These are phyloP conservation scores for Aptenodytes patagonicus DNA, from an alignment of 2,113 vertebrate genomes.

Conservation along the genomic window DNA sequence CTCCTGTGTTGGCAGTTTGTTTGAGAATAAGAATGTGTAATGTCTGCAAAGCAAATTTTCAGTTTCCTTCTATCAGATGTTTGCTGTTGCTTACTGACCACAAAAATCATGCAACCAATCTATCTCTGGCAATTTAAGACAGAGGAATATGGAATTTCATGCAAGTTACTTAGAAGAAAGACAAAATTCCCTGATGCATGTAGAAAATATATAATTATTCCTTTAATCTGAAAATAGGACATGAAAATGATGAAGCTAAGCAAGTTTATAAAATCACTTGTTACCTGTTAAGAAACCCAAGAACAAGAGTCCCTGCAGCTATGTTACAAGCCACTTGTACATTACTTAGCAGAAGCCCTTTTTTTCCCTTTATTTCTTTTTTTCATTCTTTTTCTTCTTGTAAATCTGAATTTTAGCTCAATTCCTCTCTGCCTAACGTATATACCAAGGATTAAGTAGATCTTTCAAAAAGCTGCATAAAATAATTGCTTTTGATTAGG, in stretches of 20 bases:
- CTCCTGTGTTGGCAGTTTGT: not conserved
- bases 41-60: not conserved
- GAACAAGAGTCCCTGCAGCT: not conserved
- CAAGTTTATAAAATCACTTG: not conserved
- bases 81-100: not conserved
- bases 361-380: not conserved
- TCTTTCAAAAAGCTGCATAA: not conserved
- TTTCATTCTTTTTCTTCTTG: not conserved
- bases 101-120: not conserved
- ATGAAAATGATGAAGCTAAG: not conserved
- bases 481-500: slow-evolving; percentile 24
- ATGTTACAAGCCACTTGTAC: not conserved
- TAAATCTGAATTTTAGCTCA: not conserved
- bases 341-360: not conserved
- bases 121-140: not conserved
- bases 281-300: not conserved
- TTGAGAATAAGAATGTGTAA: not conserved
- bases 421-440: not conserved
- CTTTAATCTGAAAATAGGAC: not conserved
- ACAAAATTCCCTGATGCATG: not conserved
- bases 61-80: not conserved
- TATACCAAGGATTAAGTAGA: not conserved
- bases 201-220: not conserved
- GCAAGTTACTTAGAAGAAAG: not conserved
- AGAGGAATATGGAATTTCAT: not conserved